These are phyloP conservation scores for Brachyalestes nurse DNA, from an alignment of 2,797 vertebrate genomes.

Conservation along the genomic window DNA sequence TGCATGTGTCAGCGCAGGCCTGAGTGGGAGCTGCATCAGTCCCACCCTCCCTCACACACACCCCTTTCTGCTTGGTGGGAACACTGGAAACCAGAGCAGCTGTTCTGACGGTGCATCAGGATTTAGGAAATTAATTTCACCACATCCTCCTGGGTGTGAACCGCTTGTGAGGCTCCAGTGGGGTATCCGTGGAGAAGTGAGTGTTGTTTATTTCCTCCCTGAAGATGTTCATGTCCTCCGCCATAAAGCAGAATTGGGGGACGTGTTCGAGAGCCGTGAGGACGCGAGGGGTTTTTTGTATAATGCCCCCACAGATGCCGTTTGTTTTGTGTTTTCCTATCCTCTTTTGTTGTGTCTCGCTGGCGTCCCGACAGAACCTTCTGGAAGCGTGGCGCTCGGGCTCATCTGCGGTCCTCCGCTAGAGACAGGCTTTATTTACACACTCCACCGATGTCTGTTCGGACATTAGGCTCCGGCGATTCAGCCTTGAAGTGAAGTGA, in stretches of 20 bases:
- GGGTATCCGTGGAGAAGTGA: not conserved
- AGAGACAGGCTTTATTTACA: too few relatives aligned
- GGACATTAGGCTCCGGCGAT: not conserved
- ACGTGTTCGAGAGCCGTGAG: not conserved
- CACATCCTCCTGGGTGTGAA: conserved; percentile 70
- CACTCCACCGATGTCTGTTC: not conserved
- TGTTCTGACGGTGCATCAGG: conserved; percentile 67
- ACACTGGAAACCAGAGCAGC: conserved; percentile 72
- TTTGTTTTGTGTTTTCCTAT: not conserved
- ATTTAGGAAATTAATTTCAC: conserved; percentile 70
- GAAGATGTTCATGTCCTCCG: not conserved
- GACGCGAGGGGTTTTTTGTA: not conserved
- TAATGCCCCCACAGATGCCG: not conserved
- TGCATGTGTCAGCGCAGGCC: not conserved
- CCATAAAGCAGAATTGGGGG: not conserved
- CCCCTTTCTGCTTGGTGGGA: conserved; percentile 60
- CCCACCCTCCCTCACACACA: conserved; percentile 10
- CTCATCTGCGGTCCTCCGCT: too few relatives aligned
- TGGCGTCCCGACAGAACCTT: conserved; percentile 11
- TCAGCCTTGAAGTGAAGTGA: not conserved
- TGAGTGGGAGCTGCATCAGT: conserved; percentile 12
- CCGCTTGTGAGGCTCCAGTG: not conserved
- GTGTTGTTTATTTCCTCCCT: not conserved
- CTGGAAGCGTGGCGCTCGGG: conserved; percentile 1
- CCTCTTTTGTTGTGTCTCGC: conserved; percentile 14